Evolutionary conservation across 2,888 invertebrate species (phyloP), one percentile per base, ranked within the genome.

Genomic region (Yponomeuta plumbellus): DNA sequence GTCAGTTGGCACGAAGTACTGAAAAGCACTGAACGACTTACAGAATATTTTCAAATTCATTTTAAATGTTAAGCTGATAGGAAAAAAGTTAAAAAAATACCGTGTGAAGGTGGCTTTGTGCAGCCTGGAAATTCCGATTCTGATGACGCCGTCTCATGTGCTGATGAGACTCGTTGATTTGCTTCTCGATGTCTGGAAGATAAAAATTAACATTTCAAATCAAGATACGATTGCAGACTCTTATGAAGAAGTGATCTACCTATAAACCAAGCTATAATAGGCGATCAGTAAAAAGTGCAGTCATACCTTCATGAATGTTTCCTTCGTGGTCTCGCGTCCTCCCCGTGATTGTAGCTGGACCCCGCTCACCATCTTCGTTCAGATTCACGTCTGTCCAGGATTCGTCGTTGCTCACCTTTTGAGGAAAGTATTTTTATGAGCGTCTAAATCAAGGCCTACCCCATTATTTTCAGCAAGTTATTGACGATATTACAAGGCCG

Each of bases 301-400:
- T 52, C 66, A 56, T 72, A 88, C 89, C 89, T 80, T 89, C 89
- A 67, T 88, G 87, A 67, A 88, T 78, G 67, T 95, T 95, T 21
- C 95, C 95, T 73, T 95, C 95, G 73, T 93, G 93, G 76, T 95
- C 95, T 61, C 94, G 84, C 10, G 92, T 86, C 67, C 92, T 84
- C 64, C 93, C 93, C 0, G 89, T 86, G 70, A 89, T 89, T 22
- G 89, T 89, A 64, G 89, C 87, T 0, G 89, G 89, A 0, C 90
- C 90, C 87, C 95, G 76, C 89, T 94, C 78, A 78, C 93, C 90
- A 68, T 97, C 97, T 80, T 97, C 97, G 78, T 97, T 97, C 65
- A 97, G 89, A 82, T 97, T 97, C 58, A 97, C 97, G 78, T 97
- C 97, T 1, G 97, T 97, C 97, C 97, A 97, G 64, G 96, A 97